A percentile compares a stretch with the other conserved stretches of the same genome.
Evolutionary conservation across 2,797 vertebrate species (phyloP).

Genomic region (Dipus sagitta): DNA sequence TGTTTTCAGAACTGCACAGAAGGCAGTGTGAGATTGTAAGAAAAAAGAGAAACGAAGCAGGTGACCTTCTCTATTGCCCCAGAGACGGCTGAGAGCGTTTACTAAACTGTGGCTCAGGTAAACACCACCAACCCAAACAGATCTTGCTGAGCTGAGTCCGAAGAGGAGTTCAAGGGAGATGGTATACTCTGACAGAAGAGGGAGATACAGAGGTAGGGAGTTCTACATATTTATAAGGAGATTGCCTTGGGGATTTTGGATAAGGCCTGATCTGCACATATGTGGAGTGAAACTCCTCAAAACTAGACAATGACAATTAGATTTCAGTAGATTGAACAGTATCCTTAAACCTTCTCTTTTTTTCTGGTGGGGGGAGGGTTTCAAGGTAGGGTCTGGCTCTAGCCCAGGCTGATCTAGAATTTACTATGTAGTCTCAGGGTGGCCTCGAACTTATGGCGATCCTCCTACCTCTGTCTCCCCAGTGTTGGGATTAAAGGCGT

Average conservation of each 20-base stretch:
- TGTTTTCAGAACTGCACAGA: not conserved
- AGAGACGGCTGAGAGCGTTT: not conserved
- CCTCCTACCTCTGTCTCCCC: too few relatives aligned
- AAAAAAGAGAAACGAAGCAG: not conserved
- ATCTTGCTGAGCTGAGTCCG: not conserved
- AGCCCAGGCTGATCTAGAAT: too few relatives aligned
- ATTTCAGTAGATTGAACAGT: not conserved
- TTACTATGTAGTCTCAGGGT: too few relatives aligned
- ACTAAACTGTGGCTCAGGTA: not conserved
- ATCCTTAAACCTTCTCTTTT: too few relatives aligned
- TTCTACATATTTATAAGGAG: not conserved
- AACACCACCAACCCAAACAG: not conserved
- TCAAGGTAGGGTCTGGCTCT: too few relatives aligned
- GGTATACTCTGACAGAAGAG: not conserved
- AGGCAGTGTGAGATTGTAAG: not conserved
- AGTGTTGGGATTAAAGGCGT: too few relatives aligned
- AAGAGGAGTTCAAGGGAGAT: not conserved
- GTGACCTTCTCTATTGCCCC: not conserved
- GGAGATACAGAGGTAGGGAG: not conserved
- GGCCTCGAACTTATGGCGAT: too few relatives aligned
- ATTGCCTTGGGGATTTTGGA: not conserved
- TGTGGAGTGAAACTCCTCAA: not conserved
- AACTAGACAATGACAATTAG: not conserved
- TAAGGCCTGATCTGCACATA: not conserved
- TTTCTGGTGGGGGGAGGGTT: too few relatives aligned